Evolutionary conservation across 2,113 vertebrate genomes (phyloP).

Genomic region (Caretta caretta): DNA sequence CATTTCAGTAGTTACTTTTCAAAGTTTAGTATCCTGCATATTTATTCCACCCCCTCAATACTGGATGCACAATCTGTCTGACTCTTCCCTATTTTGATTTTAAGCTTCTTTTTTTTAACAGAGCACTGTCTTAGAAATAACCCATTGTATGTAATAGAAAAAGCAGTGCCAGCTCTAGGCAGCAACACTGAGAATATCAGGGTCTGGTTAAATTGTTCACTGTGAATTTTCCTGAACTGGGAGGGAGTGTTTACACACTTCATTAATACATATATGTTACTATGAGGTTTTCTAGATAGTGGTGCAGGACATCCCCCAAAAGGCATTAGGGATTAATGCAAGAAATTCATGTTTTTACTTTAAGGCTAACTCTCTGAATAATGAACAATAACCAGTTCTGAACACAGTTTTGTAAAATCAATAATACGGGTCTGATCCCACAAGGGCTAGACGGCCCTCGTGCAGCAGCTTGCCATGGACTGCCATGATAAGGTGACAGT

Average conservation of each 20-base stretch:
- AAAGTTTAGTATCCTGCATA: neutral
- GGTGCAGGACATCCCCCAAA: neutral
- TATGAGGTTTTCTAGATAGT: neutral
- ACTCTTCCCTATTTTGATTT: neutral
- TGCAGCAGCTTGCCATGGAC: neutral
- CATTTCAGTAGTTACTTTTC: neutral
- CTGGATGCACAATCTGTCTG: neutral
- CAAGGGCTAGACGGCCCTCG: neutral
- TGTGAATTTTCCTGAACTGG: neutral
- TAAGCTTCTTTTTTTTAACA: neutral
- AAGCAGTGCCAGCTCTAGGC: neutral
- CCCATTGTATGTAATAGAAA: neutral
- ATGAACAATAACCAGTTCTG: neutral
- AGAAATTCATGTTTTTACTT: neutral
- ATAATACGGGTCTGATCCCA: neutral
- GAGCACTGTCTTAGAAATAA: neutral
- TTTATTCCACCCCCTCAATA: neutral
- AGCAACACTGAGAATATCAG: neutral
- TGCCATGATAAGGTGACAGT: neutral
- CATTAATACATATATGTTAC: neutral
- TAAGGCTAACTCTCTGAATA: neutral
- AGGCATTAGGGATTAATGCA: neutral
- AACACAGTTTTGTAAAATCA: neutral
- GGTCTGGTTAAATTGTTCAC: neutral
- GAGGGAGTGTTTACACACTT: neutral